Base-by-base conservation (phyloP, 2,797 vertebrate genomes). In the Chaetophractus vellerosus region DNA sequence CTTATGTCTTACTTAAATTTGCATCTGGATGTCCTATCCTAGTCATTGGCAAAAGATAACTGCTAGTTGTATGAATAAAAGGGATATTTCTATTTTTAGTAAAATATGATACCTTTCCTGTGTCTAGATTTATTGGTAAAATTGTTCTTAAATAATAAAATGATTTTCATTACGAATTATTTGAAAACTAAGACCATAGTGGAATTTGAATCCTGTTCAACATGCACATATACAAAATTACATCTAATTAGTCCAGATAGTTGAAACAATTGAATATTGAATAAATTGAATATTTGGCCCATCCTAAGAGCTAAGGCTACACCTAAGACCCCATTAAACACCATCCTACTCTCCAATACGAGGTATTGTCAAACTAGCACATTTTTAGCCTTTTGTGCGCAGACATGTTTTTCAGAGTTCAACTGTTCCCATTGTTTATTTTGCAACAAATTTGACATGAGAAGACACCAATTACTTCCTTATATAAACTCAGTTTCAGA, bases 1-100 rank as follows among this genome's bases (percentile, higher is more conserved):
- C 31, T 21, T 69, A 33, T 50, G 2, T 85, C 26, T 88, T 57
- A 81, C 79, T 94, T 90, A 85, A 79, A 88, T 96, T 66, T 88
- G 24, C 9, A 21, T 69, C 57, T 79, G 33, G 33, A 57, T 92
- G 24, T 3, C 91, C 71, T 89, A 64, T 33, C 26, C 28, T 96
- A 69, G n/a, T 28, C 38, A 31, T 4, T 45, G 61, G 36, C 33
- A 41, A 82, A 95, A 83, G 52, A 38, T 48, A n/a, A 18, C 50
- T 18, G n/a, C 31, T 79, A 48, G 2, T 48, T 64, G 12, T 92
- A 21, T 64, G 45, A 80, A 68, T 68, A 66, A 85, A 91, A 91
- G 33, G 16, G 28, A 31, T 78, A 91, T 36, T 78, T 89, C 89
- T 68, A 90, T 79, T 88, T 80, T 75, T 63, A 61, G 5, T 84